phyloP scores from a whole-genome alignment of 1,140 invertebrate genomes.

The Drosophila ogumai region DNA sequence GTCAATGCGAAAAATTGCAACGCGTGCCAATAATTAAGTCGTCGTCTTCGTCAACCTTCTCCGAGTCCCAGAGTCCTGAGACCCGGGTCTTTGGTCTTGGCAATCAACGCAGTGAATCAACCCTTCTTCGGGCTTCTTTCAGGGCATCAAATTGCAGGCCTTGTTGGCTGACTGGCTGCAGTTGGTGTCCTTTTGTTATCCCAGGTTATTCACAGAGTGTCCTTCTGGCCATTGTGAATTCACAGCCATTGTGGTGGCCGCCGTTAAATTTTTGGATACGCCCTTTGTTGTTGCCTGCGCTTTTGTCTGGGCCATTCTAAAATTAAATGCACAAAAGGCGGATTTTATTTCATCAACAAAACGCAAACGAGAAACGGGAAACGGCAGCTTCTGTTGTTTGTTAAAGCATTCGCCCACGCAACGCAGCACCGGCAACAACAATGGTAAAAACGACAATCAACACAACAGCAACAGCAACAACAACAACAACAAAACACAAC shows the following conservation, averaged over 20 bases:
- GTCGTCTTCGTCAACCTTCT: conserved; percentile 25
- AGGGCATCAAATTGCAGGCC: conserved; percentile 77
- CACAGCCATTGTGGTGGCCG: conserved; percentile 68
- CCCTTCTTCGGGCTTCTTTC: conserved; percentile 25
- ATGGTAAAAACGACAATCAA: conserved; percentile 26
- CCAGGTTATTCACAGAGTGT: conserved; percentile 73
- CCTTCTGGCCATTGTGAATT: conserved; percentile 66
- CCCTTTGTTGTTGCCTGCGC: conserved; percentile 80
- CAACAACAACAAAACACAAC: conserved; percentile 16
- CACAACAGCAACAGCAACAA: conserved; percentile 23
- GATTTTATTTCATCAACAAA: conserved; percentile 83
- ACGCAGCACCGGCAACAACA: conserved; percentile 34
- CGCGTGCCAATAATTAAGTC: conserved; percentile 82
- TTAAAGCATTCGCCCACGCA: conserved; percentile 79
- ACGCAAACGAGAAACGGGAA: conserved; percentile 58
- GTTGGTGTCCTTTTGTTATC: conserved; percentile 76
- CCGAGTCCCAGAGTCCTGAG: background rate
- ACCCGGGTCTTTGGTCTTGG: conserved; percentile 5
- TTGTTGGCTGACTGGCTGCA: conserved; percentile 41
- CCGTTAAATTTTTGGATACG: conserved; percentile 74
- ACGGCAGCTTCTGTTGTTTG: conserved; percentile 81
- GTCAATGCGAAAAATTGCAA: conserved; percentile 78
- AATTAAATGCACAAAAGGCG: conserved; percentile 84
- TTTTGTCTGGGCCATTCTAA: conserved; percentile 78
- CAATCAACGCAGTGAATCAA: conserved; percentile 8